Conservation (phyloP, 1,140 invertebrate genomes). For the Akabosia matsudoensis region DNA sequence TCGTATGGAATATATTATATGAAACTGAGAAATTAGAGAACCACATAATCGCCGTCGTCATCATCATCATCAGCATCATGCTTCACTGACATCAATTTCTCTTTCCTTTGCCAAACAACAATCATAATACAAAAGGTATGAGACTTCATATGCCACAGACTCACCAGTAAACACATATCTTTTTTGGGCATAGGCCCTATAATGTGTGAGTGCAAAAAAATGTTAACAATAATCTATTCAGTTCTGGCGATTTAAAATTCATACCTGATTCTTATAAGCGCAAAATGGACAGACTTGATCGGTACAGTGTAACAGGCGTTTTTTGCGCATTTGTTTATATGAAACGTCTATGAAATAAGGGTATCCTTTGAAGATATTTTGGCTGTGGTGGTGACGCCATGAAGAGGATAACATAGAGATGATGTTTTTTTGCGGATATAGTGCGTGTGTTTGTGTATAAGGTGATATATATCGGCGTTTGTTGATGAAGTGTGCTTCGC, state of each 20-base stretch:
- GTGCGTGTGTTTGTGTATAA: not conserved
- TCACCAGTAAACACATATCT: too few species aligned
- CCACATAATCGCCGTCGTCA: constrained; percentile 15
- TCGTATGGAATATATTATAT: not conserved
- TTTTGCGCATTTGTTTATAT: too few species aligned
- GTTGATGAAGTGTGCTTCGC: not conserved
- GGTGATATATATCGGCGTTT: not conserved
- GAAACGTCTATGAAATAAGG: too few species aligned
- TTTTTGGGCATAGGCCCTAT: too few species aligned
- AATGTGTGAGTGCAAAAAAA: too few species aligned
- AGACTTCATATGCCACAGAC: not conserved
- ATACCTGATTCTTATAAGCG: too few species aligned
- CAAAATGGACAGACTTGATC: too few species aligned
- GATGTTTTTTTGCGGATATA: constrained; percentile 4
- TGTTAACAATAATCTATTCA: too few species aligned
- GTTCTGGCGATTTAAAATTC: too few species aligned
- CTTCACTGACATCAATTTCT: constrained; percentile 25
- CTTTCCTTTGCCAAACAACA: constrained; percentile 17
- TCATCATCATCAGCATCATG: constrained; percentile 11
- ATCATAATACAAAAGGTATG: not conserved
- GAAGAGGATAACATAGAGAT: not conserved
- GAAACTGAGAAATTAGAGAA: not conserved
- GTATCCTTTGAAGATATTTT: too few species aligned
- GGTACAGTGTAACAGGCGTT: too few species aligned
- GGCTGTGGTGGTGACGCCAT: not conserved